phyloP scores from a whole-genome alignment of 2,797 vertebrate species.

The Rhabdomys pumilio region DNA sequence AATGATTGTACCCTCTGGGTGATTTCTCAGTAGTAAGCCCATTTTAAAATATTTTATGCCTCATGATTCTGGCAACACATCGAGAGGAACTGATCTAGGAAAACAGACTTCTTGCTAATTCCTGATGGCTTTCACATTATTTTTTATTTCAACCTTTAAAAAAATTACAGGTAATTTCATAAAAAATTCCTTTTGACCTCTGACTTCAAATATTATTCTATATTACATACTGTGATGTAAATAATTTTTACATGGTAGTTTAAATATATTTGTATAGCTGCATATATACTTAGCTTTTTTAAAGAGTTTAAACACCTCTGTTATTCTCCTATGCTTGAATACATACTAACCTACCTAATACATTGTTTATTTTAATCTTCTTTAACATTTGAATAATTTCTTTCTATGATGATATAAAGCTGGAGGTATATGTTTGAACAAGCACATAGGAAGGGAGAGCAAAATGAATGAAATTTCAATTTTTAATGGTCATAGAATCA shows the following conservation, averaged over 20 bases:
- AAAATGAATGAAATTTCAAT: conserved; percentile 88
- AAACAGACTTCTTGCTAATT: conserved; percentile 76
- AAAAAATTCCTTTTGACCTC: background rate
- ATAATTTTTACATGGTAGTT: conserved; percentile 48
- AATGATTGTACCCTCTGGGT: conserved; percentile 48
- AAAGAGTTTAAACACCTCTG: conserved; percentile 12
- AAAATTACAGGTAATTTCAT: conserved; percentile 54
- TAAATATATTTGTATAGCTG: conserved; percentile 44
- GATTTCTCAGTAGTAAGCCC: conserved; percentile 69
- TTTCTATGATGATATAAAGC: conserved; percentile 87
- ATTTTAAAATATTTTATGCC: conserved; percentile 77
- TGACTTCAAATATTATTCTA: conserved; percentile 59
- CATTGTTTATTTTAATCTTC: conserved; percentile 71
- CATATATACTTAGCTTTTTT: background rate
- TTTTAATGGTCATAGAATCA: conserved; percentile 83
- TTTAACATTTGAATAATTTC: conserved; percentile 81
- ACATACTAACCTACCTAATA: conserved; percentile 33
- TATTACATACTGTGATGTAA: conserved; percentile 33
- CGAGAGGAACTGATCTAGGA: conserved; percentile 65
- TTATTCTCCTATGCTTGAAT: conserved; percentile 53
- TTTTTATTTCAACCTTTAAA: conserved; percentile 66
- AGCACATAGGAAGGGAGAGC: conserved; percentile 88
- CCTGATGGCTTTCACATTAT: conserved; percentile 70
- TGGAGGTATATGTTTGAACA: conserved; percentile 88
- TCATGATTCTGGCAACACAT: conserved; percentile 60